Percentiles rank a stretch among this genome's conserved stretches.
phyloP scores from a whole-genome alignment of 2,888 invertebrate genomes.

The Adineta ricciae region DNA sequence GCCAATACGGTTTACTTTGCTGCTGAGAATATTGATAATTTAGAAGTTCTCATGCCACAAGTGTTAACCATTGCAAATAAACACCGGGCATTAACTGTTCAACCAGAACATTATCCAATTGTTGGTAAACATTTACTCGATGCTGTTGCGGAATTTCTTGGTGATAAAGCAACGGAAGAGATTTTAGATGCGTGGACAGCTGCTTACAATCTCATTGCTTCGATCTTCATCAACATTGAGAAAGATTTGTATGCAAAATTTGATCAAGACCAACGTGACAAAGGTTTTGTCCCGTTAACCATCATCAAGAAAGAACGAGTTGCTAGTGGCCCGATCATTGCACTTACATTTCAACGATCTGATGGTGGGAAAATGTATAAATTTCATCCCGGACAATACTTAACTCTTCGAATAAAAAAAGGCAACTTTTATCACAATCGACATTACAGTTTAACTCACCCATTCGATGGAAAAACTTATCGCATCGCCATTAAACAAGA shows the following conservation, averaged over 20 bases:
- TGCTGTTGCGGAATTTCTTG: background rate
- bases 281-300: background rate
- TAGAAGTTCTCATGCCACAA: background rate
- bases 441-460: background rate
- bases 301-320: background rate
- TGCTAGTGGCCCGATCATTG: background rate
- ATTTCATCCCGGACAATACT: background rate
- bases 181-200: background rate
- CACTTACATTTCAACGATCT: background rate
- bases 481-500: background rate
- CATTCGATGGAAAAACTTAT: background rate
- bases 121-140: background rate
- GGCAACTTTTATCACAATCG: background rate
- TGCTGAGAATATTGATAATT: background rate
- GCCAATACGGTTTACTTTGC: background rate
- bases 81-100: background rate
- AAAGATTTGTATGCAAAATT: background rate
- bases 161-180: background rate
- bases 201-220: background rate
- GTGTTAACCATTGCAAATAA: background rate
- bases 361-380: background rate
- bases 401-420: background rate
- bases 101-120: background rate
- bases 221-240: background rate
- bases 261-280: background rate